A percentile compares a stretch with the other conserved stretches of the same genome.
Conservation (phyloP, 2,888 invertebrate species). For the Ophioninae sp. region DNA sequence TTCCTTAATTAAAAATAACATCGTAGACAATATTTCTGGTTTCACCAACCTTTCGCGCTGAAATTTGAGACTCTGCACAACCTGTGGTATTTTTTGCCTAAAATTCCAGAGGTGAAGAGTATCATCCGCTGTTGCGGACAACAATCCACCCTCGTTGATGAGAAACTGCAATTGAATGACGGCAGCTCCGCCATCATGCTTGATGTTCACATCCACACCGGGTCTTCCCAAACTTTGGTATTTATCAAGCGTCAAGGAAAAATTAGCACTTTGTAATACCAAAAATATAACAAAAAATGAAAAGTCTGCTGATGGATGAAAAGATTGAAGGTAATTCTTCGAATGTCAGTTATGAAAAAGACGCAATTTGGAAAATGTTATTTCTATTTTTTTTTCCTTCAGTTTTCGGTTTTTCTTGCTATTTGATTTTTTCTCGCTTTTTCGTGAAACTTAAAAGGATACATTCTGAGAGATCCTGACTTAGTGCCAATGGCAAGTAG, state of each 20-base stretch:
- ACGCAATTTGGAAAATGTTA: neutral
- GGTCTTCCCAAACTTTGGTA: constrained; percentile 91
- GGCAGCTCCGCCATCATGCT: constrained; percentile 90
- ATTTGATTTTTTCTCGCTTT: constrained; percentile 24
- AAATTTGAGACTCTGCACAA: constrained; percentile 98
- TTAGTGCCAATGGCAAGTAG: constrained; percentile 98
- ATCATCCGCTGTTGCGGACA: constrained; percentile 98
- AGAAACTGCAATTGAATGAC: constrained; percentile 97
- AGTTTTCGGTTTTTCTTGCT: neutral
- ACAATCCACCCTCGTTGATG: constrained; percentile 97
- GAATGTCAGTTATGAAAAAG: too few relatives aligned
- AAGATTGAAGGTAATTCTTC: too few relatives aligned
- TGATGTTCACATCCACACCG: constrained; percentile 97
- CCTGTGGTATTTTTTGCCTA: constrained; percentile 95
- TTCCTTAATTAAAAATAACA: neutral
- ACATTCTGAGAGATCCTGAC: constrained; percentile 97
- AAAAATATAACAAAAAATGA: constrained; percentile 2
- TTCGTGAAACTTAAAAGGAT: constrained; percentile 85
- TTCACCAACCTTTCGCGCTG: constrained; percentile 93
- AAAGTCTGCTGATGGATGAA: neutral
- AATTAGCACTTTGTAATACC: constrained; percentile 1
- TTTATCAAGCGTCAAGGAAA: constrained; percentile 49
- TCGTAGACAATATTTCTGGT: neutral
- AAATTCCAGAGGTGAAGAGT: constrained; percentile 98
- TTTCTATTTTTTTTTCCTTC: neutral